These are phyloP conservation scores for Pseudachorutes palmiensis DNA, from an alignment of 1,140 invertebrate genomes.

Conservation along the genomic window DNA sequence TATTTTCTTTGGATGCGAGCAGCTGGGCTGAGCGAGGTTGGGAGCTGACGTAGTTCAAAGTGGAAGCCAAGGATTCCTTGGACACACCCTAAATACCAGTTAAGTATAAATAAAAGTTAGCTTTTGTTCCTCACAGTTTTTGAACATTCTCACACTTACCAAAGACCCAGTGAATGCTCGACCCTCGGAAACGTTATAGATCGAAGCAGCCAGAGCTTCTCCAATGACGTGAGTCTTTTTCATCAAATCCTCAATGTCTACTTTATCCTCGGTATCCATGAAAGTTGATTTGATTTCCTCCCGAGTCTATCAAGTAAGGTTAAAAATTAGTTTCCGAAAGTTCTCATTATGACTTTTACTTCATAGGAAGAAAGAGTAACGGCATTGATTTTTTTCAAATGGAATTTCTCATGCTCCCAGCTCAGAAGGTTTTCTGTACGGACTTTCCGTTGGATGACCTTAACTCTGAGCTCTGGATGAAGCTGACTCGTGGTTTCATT, in stretches of 20 bases:
- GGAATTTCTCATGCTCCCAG: slow-evolving; percentile 97
- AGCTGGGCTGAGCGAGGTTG: slow-evolving; percentile 65
- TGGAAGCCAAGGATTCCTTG: slow-evolving; percentile 58
- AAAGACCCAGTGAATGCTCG: slow-evolving; percentile 35
- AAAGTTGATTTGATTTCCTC: slow-evolving; percentile 49
- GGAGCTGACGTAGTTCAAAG: slow-evolving; percentile 62
- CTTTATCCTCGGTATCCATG: slow-evolving; percentile 52
- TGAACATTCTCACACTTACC: slow-evolving; percentile 17
- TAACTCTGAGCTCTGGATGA: slow-evolving; percentile 52
- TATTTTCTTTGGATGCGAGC: slow-evolving; percentile 57
- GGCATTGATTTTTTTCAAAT: slow-evolving; percentile 79
- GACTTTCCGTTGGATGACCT: slow-evolving; percentile 91
- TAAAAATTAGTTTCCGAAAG: neutral
- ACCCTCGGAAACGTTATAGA: slow-evolving; percentile 68
- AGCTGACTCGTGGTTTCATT: slow-evolving; percentile 49
- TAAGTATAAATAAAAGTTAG: neutral
- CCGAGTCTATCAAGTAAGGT: slow-evolving; percentile 44
- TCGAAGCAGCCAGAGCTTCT: slow-evolving; percentile 70
- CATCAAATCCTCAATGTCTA: slow-evolving; percentile 54
- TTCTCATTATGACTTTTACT: slow-evolving; percentile 36
- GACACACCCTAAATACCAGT: slow-evolving; percentile 56
- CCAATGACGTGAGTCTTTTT: slow-evolving; percentile 68
- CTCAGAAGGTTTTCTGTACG: slow-evolving; percentile 87
- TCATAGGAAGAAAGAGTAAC: slow-evolving; percentile 80
- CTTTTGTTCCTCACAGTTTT: neutral